Evolutionary conservation across 1,140 invertebrate genomes (phyloP).

Genomic region (Drosophila simulans): DNA sequence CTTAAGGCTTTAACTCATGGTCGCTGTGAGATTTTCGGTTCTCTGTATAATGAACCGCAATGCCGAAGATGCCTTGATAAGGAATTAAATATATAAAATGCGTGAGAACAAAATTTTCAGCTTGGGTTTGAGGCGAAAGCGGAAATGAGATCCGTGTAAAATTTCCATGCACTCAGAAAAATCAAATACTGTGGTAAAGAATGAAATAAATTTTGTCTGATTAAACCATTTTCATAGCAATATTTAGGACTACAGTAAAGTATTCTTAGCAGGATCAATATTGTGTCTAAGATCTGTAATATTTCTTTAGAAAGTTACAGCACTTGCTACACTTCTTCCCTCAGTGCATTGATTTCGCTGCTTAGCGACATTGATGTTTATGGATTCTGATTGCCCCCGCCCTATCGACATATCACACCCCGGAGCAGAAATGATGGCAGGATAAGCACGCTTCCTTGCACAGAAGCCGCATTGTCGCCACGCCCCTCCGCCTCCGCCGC

Average conservation of each 20-base stretch:
- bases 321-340: background rate
- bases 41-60: constrained; percentile 70
- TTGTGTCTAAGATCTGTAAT: too few species aligned
- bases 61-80: constrained; percentile 51
- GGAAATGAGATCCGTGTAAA: constrained; percentile 45
- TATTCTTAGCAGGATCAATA: too few species aligned
- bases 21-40: constrained; percentile 15
- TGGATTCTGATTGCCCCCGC: constrained; percentile 72
- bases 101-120: constrained; percentile 55
- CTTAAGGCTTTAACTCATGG: constrained; percentile 65
- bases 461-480: constrained; percentile 38
- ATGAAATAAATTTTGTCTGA: too few species aligned
- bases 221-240: too few species aligned
- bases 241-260: too few species aligned
- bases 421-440: constrained; percentile 57
- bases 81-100: constrained; percentile 74
- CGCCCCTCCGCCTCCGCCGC: background rate
- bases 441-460: constrained; percentile 74
- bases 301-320: too few species aligned
- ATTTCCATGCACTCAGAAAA: constrained; percentile 15
- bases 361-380: constrained; percentile 79
- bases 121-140: constrained; percentile 13
- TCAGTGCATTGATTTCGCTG: constrained; percentile 60
- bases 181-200: background rate
- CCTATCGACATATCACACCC: constrained; percentile 6